phyloP scores from a whole-genome alignment of 2,888 invertebrate species.

The Stratiomys singularior region DNA sequence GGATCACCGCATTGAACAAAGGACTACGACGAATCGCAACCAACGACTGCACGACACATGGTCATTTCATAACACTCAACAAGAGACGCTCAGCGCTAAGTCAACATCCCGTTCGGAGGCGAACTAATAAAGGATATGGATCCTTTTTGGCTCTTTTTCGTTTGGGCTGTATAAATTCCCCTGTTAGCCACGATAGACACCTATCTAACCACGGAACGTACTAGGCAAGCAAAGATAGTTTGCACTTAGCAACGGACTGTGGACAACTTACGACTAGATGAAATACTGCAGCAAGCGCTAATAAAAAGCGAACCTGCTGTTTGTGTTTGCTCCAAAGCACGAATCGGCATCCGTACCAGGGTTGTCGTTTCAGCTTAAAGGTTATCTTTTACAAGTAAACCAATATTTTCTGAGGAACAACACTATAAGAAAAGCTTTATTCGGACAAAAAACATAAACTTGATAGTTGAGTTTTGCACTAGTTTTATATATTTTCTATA shows the following conservation, averaged over 20 bases:
- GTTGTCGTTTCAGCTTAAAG: not conserved
- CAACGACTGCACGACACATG: slow-evolving; percentile 2
- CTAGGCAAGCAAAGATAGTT: not conserved
- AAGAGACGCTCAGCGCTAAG: slow-evolving; percentile 6
- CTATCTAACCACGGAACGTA: slow-evolving; percentile 6
- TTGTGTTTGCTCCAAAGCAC: slow-evolving; percentile 43
- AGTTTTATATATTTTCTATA: too few species aligned
- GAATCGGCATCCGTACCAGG: slow-evolving; percentile 34
- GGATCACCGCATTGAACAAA: not conserved
- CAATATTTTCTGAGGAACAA: not conserved
- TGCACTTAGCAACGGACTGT: slow-evolving; percentile 31
- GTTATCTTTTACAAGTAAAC: not conserved
- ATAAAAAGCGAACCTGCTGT: slow-evolving; percentile 45
- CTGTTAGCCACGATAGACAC: not conserved
- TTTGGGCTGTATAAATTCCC: slow-evolving; percentile 6
- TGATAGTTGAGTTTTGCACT: too few species aligned
- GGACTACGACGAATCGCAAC: not conserved
- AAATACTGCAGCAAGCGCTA: slow-evolving; percentile 40
- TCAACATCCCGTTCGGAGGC: slow-evolving; percentile 20
- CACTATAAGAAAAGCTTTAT: too few species aligned
- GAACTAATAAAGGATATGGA: not conserved
- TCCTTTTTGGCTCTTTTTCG: slow-evolving; percentile 12
- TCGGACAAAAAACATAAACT: too few species aligned
- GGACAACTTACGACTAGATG: slow-evolving; percentile 39
- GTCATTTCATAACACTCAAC: slow-evolving; percentile 11